Conservation (phyloP, 1,140 invertebrate species). For the Stratiolaelaps scimitus region DNA sequence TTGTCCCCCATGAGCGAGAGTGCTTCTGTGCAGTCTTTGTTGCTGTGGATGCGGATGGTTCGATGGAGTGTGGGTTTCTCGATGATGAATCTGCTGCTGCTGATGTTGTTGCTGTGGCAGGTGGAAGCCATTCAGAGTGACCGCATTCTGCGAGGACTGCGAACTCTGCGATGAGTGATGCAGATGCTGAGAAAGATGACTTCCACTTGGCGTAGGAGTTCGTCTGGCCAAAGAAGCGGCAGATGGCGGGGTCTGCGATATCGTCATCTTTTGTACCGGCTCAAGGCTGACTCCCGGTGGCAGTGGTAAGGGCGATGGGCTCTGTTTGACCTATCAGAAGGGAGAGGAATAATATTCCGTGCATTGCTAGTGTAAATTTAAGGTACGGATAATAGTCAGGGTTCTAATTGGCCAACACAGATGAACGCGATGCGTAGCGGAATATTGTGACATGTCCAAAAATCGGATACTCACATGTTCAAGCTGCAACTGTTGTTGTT, state of each 20-base stretch:
- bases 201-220: too few relatives aligned
- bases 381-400: too few relatives aligned
- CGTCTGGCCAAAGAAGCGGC: neutral
- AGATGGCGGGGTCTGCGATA: neutral
- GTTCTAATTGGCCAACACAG: too few relatives aligned
- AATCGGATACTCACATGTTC: too few relatives aligned
- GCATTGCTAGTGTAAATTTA: too few relatives aligned
- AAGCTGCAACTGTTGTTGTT: too few relatives aligned
- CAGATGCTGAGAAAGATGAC: too few relatives aligned
- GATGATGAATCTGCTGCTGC: neutral
- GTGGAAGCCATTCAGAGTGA: slow-evolving; percentile 7
- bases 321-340: slow-evolving; percentile 1
- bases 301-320: slow-evolving; percentile 3
- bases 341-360: neutral
- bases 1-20: neutral
- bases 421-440: too few relatives aligned
- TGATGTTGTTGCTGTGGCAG: slow-evolving; percentile 4
- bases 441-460: too few relatives aligned
- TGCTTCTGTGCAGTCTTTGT: slow-evolving; percentile 7
- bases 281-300: slow-evolving; percentile 11
- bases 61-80: too few relatives aligned
- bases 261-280: slow-evolving; percentile 2
- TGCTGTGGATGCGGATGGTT: neutral
- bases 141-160: neutral
- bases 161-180: too few relatives aligned